Evolutionary conservation across 1,140 invertebrate genomes (phyloP).

Genomic region (Branchinecta lynchi): DNA sequence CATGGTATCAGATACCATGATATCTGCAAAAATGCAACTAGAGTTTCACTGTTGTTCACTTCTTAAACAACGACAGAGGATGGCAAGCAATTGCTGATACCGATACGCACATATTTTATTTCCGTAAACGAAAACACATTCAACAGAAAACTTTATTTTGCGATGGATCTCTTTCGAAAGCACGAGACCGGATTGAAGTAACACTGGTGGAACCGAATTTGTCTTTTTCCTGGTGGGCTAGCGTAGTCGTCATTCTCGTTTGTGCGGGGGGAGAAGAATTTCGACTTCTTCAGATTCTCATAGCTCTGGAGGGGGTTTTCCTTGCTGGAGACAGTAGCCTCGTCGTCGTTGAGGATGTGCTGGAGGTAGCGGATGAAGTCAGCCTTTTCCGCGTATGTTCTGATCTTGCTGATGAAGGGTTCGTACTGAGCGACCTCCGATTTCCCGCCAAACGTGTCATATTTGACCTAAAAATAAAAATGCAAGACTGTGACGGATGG

Average conservation of each 20-base stretch:
- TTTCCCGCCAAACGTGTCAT: background rate
- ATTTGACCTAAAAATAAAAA: background rate
- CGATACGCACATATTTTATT: background rate
- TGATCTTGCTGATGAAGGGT: background rate
- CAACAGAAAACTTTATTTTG: background rate
- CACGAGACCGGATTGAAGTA: background rate
- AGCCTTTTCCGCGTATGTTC: background rate
- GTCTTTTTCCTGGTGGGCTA: background rate
- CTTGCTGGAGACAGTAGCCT: background rate
- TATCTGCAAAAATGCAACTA: too few species aligned
- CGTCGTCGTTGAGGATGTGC: background rate
- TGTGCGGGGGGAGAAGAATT: background rate
- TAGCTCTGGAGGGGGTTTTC: constrained; percentile 2
- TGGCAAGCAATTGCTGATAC: background rate
- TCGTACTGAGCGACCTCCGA: background rate
- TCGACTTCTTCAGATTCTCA: background rate
- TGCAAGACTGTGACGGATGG: too few species aligned
- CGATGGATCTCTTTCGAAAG: background rate
- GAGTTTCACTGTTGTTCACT: too few species aligned
- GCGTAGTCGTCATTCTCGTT: background rate
- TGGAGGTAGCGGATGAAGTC: background rate
- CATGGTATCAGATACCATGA: too few species aligned
- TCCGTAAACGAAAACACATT: background rate
- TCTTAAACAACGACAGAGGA: background rate
- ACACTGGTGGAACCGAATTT: background rate